phyloP scores from a whole-genome alignment of 2,113 vertebrate genomes.

The Elachura formosa region DNA sequence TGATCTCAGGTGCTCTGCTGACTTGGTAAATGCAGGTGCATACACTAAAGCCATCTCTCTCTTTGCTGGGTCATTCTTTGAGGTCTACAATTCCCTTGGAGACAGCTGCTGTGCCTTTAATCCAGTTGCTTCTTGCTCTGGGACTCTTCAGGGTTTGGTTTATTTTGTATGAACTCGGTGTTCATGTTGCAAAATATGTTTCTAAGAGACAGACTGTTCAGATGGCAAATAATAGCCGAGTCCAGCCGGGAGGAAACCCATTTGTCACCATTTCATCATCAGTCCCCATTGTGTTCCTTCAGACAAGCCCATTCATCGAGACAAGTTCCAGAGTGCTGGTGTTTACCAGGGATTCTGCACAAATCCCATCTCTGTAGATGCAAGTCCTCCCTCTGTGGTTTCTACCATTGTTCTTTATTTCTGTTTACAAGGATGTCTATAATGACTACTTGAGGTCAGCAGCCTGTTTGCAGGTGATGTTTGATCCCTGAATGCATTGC shows the following conservation, averaged over 20 bases:
- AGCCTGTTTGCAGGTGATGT: background rate
- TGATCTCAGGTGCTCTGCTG: background rate
- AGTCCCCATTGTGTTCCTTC: slow-evolving; percentile 11
- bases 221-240: slow-evolving; percentile 36
- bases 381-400: background rate
- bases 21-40: background rate
- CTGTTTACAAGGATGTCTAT: background rate
- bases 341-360: background rate
- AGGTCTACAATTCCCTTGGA: background rate
- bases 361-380: background rate
- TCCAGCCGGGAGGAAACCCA: slow-evolving; percentile 17
- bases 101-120: background rate
- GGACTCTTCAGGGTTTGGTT: background rate
- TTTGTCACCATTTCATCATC: slow-evolving; percentile 40
- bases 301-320: slow-evolving; percentile 9
- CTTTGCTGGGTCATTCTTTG: background rate
- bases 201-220: background rate
- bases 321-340: background rate
- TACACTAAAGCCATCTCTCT: background rate
- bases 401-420: background rate
- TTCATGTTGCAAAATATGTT: background rate
- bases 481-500: background rate
- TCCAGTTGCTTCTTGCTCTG: background rate
- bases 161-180: background rate
- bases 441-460: background rate